Percentiles rank a stretch among this genome's conserved stretches.
These are phyloP conservation scores for Sialis lutaria DNA, from an alignment of 2,888 invertebrate genomes.

Conservation along the genomic window DNA sequence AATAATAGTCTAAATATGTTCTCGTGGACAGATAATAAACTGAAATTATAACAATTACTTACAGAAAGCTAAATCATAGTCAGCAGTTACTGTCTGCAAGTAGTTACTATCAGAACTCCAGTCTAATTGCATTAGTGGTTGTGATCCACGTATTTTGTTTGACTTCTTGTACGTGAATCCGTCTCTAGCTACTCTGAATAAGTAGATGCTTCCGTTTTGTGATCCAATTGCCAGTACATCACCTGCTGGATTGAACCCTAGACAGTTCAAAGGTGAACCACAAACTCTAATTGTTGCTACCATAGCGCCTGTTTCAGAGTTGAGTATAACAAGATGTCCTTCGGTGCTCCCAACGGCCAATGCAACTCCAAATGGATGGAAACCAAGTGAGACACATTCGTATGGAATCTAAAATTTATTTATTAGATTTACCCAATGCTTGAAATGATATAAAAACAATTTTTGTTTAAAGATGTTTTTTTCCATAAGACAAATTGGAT, in stretches of 20 bases:
- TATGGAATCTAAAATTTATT: conserved; percentile 54
- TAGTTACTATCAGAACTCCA: conserved; percentile 83
- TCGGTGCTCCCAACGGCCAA: conserved; percentile 79
- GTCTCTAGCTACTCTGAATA: conserved; percentile 72
- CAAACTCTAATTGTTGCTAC: conserved; percentile 75
- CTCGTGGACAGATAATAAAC: too few species aligned
- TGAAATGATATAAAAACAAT: not conserved
- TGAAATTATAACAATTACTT: conserved; percentile 23
- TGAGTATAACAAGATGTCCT: conserved; percentile 72
- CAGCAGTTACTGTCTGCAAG: conserved; percentile 76
- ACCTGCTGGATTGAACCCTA: conserved; percentile 78
- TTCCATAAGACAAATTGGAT: conserved; percentile 1
- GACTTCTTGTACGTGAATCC: conserved; percentile 82
- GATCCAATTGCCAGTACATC: conserved; percentile 78
- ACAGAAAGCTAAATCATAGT: conserved; percentile 80
- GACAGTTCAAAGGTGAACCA: conserved; percentile 70
- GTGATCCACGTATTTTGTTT: conserved; percentile 72
- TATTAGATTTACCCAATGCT: too few species aligned
- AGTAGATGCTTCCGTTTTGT: conserved; percentile 71
- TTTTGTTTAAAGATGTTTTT: too few species aligned
- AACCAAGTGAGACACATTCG: conserved; percentile 74
- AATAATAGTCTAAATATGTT: not conserved
- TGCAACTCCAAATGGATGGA: conserved; percentile 77
- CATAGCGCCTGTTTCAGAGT: conserved; percentile 71
- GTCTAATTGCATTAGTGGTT: conserved; percentile 71